Base-by-base conservation (phyloP, 2,797 vertebrate species). In the Coregonus suidteri region DNA sequence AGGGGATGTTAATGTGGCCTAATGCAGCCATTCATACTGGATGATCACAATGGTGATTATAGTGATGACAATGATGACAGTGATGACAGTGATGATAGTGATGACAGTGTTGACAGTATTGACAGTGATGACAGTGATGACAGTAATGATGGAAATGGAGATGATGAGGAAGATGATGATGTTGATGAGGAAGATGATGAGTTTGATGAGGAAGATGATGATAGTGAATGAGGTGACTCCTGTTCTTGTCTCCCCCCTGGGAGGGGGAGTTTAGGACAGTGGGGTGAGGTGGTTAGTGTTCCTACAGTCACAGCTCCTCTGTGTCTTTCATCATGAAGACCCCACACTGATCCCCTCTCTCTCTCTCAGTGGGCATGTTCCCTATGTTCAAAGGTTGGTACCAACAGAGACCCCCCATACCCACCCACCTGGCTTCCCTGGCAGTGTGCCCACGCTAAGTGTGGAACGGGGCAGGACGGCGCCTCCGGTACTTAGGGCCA, bases 251-350 rank as follows among this genome's bases (percentile, higher is more conserved):
- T 16, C 3, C 6, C 34, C 35, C 15, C 35, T 9, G n/a, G 71
- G 51, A 15, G 13, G 68, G 30, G 67, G 11, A 65, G 34, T n/a
- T 69, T 15, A 52, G n/a, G 74, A 52, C 14, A 30, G 16, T 15
- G 37, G 78, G 64, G 73, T 66, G 77, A 59, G 41, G 25, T 66
- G 65, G 73, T 62, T 35, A n/a, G 73, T 37, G 30, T 20, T 9
- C 64, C 81, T 71, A 34, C 54, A 78, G 78, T 75, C 83, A 86
- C 96, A 97, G 95, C 91, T 84, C 82, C 85, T 86, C 88, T 85
- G 80, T 88, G 91, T 97, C 97, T 96, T 94, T 97, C 96, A 96
- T 95, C 96, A 3, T 91, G 76, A 64, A 4, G 76, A 92, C 92
- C 92, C 89, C 92, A 92, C 95, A 79, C 83, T 80, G 25, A 77